Base-by-base conservation (phyloP, 1,140 invertebrate species). In the Sarcophaga bullata region DNA sequence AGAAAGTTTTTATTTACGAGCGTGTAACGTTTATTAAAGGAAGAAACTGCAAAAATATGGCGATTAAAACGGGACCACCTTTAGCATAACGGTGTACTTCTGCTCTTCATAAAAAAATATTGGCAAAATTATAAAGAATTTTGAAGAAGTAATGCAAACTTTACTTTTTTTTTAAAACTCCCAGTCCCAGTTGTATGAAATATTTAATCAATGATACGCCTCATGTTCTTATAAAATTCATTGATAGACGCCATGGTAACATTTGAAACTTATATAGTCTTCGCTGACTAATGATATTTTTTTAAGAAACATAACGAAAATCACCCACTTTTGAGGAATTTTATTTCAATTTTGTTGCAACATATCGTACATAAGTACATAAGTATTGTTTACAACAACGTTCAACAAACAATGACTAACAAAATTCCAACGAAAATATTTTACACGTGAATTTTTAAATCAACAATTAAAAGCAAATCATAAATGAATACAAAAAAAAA, bases 381-480 rank as follows among this genome's bases (percentile, higher is more conserved):
- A 19, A 72, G 48, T 76, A 46, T 76, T 76, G 73, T 76, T 76
- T 76, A 76, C 73, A 49, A 76, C 73, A 49, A 76, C 25, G 4
- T 37, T 37, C 25, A 37, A n/a, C 47, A 76, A n/a, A 49, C 46
- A 47, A 76, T 76, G 73, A 76, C 73, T 76, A 76, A 76, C 48
- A 48, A 76, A 76, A 76, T 76, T 76, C 73, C 73, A 58, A 17
- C 46, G 73, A 76, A 58, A 58, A 15, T 58, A 58, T 58, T 58
- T 58, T 76, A 76, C 73, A 76, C 73, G 73, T 76, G 73, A 76
- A 76, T 76, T 76, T 76, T 73, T 73, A 25, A 25, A 58, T n/a
- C 15, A 58, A 58, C 54, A 58, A 58, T 58, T 58, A 58, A 58
- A 58, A n/a, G 7, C 7, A 58, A 58, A n/a, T 58, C 11, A 37